phyloP scores from a whole-genome alignment of 2,797 vertebrate species.

The Aulostomus chinensis region DNA sequence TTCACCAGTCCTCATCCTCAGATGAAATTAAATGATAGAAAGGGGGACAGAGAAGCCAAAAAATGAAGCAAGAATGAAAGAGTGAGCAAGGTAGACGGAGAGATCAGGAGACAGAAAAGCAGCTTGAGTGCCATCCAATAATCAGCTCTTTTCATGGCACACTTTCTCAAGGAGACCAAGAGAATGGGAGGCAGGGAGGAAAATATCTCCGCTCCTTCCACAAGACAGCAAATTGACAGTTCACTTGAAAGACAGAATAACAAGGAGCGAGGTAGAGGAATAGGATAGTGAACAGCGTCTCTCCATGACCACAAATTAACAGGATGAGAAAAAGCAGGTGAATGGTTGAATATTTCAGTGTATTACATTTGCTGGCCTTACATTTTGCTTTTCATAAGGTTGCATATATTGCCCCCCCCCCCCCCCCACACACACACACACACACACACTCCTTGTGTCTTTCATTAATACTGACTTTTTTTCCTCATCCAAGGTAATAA shows the following conservation, averaged over 20 bases:
- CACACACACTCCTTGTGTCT: too few species aligned
- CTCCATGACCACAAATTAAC: constrained; percentile 40
- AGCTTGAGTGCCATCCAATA: constrained; percentile 72
- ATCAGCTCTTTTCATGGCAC: constrained; percentile 71
- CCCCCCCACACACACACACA: too few species aligned
- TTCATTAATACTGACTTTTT: too few species aligned
- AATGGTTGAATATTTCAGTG: constrained; percentile 7
- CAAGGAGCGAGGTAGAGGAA: constrained; percentile 19
- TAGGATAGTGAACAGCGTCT: constrained; percentile 26
- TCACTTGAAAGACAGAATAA: constrained; percentile 43
- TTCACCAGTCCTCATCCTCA: constrained; percentile 64
- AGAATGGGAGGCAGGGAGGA: constrained; percentile 41
- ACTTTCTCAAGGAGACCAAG: constrained; percentile 61
- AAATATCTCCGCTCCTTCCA: constrained; percentile 48
- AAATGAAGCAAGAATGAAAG: constrained; percentile 56
- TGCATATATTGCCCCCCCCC: too few species aligned
- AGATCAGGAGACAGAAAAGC: constrained; percentile 61
- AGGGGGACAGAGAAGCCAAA: constrained; percentile 23
- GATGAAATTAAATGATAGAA: constrained; percentile 74
- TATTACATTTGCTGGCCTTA: constrained; percentile 8
- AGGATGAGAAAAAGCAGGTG: constrained; percentile 23
- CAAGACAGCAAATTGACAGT: constrained; percentile 57
- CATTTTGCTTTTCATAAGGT: too few species aligned
- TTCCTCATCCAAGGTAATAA: too few species aligned
- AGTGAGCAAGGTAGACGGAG: constrained; percentile 49